phyloP scores from a whole-genome alignment of 2,888 invertebrate species.

The Mythimna pallens region DNA sequence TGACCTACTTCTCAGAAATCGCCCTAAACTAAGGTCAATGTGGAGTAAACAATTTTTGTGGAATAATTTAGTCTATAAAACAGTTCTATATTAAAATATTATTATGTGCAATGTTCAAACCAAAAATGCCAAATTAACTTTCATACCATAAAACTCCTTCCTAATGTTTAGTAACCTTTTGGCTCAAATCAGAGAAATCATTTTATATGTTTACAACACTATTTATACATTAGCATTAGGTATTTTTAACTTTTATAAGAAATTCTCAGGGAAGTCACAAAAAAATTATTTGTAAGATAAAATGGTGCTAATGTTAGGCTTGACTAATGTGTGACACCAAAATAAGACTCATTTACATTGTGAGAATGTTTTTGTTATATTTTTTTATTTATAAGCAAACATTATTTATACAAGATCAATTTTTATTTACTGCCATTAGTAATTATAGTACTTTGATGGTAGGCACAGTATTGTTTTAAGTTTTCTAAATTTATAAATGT shows the following conservation, averaged over 20 bases:
- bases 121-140: conserved; percentile 89
- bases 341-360: conserved; percentile 88
- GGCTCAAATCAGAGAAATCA: conserved; percentile 89
- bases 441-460: conserved; percentile 83
- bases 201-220: conserved; percentile 85
- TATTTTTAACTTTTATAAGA: conserved; percentile 90
- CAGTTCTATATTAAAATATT: conserved; percentile 84
- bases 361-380: conserved; percentile 89
- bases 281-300: conserved; percentile 89
- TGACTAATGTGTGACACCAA: conserved; percentile 90
- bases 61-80: conserved; percentile 78
- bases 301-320: conserved; percentile 90
- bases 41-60: conserved; percentile 84
- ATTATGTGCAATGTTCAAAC: conserved; percentile 90
- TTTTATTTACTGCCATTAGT: conserved; percentile 89
- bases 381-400: conserved; percentile 89
- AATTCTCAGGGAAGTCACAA: conserved; percentile 90
- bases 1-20: conserved; percentile 74
- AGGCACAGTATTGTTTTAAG: conserved; percentile 77
- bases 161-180: conserved; percentile 80
- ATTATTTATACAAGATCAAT: conserved; percentile 88
- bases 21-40: conserved; percentile 84
- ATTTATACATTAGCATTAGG: conserved; percentile 90
- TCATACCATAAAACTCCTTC: conserved; percentile 84
- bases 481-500: conserved; percentile 81